Conservation (phyloP, 2,888 invertebrate genomes). For the Hirtodrosophila histrioides region DNA sequence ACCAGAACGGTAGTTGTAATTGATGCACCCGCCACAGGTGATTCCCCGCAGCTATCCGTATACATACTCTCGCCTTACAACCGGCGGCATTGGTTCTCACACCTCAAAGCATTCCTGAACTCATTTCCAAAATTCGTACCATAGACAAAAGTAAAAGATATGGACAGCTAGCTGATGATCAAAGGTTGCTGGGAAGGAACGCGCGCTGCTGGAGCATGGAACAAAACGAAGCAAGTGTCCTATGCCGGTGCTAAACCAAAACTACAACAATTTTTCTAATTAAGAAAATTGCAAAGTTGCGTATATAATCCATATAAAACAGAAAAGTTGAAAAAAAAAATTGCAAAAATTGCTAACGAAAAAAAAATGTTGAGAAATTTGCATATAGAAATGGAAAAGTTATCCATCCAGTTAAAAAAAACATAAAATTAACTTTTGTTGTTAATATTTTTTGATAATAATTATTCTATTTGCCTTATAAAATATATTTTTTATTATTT, state of each 20-base stretch:
- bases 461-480: constrained; percentile 66
- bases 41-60: neutral
- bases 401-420: constrained; percentile 71
- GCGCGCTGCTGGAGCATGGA: constrained; percentile 46
- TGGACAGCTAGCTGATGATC: neutral
- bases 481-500: constrained; percentile 65
- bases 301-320: constrained; percentile 38
- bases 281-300: constrained; percentile 55
- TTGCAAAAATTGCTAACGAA: constrained; percentile 40
- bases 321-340: constrained; percentile 41
- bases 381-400: constrained; percentile 63
- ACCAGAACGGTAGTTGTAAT: neutral
- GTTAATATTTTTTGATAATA: constrained; percentile 75
- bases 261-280: constrained; percentile 61
- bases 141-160: constrained; percentile 48
- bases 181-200: constrained; percentile 2
- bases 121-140: constrained; percentile 75
- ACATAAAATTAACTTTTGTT: constrained; percentile 50
- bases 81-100: constrained; percentile 23
- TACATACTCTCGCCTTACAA: constrained; percentile 13
- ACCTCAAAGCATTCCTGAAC: constrained; percentile 73
- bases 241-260: constrained; percentile 83
- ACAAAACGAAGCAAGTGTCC: constrained; percentile 83
- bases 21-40: constrained; percentile 61
- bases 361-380: constrained; percentile 51